A percentile compares a stretch with the other conserved stretches of the same genome.
Conservation (phyloP, 1,140 invertebrate genomes). For the Melipona quadrifasciata region DNA sequence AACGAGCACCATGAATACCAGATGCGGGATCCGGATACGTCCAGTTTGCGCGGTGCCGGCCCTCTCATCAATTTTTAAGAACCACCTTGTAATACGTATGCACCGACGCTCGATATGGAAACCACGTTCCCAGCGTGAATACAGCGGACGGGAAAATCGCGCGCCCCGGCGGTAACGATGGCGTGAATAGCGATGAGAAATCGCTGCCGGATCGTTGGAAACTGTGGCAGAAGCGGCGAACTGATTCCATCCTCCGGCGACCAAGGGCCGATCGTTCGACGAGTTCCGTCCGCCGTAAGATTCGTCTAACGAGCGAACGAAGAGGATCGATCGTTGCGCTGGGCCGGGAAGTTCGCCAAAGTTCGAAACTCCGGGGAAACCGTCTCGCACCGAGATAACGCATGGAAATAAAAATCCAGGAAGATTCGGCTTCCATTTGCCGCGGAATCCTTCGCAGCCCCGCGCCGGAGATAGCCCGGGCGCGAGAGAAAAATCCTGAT, state of each 20-base stretch:
- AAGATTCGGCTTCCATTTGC: not conserved
- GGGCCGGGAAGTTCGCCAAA: not conserved
- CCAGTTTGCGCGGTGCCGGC: conserved; percentile 77
- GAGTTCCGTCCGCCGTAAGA: not conserved
- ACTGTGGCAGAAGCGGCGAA: not conserved
- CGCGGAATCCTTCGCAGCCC: not conserved
- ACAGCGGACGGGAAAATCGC: conserved; percentile 43
- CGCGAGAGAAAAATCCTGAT: conserved; percentile 4
- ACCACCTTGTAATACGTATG: conserved; percentile 71
- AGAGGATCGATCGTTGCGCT: not conserved
- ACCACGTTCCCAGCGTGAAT: conserved; percentile 73
- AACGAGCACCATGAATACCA: conserved; percentile 79
- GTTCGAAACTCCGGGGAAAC: not conserved
- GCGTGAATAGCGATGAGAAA: conserved; percentile 68
- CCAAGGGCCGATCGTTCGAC: not conserved
- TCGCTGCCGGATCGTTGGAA: conserved; percentile 10
- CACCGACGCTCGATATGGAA: conserved; percentile 75
- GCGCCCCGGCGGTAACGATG: conserved; percentile 16
- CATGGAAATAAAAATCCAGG: not conserved
- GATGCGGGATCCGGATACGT: conserved; percentile 78
- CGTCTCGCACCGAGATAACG: not conserved
- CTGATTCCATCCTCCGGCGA: not conserved
- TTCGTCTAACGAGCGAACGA: not conserved
- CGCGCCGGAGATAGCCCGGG: not conserved
- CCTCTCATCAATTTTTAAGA: conserved; percentile 81